Conservation (phyloP, 1,140 invertebrate genomes). For the Ostrea edulis region DNA sequence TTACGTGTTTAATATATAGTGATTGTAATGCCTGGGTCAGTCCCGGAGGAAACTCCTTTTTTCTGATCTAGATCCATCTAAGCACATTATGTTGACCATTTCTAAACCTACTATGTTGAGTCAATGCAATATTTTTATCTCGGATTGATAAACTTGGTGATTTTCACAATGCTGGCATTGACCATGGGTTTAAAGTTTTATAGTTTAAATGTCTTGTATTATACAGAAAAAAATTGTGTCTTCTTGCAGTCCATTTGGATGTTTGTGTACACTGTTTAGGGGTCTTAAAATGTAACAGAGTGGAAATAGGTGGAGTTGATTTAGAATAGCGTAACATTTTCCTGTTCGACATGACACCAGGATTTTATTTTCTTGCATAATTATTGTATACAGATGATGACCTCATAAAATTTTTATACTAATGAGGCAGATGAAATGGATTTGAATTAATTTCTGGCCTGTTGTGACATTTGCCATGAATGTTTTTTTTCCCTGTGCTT, state of each 20-base stretch:
- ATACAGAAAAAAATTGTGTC: not conserved
- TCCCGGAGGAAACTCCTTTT: not conserved
- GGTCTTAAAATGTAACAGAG: not conserved
- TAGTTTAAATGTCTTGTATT: conserved; percentile 12
- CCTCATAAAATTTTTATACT: not conserved
- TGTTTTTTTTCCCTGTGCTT: not conserved
- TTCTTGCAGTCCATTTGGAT: not conserved
- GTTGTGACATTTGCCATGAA: not conserved
- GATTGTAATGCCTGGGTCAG: no score
- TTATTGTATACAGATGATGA: not conserved
- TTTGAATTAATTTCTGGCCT: not conserved
- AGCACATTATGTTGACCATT: conserved; percentile 16
- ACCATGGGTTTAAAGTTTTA: not conserved
- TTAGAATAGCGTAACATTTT: not conserved
- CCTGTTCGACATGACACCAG: not conserved
- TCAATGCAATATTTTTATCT: not conserved
- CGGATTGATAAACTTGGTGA: not conserved
- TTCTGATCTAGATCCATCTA: not conserved
- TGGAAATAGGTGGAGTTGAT: not conserved
- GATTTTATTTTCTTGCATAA: not conserved
- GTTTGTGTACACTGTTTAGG: not conserved
- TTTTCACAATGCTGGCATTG: not conserved
- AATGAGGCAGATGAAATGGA: not conserved
- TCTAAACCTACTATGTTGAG: not conserved
- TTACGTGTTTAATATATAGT: no score